phyloP scores from a whole-genome alignment of 2,888 invertebrate genomes.

The Xestia rhomboidea region DNA sequence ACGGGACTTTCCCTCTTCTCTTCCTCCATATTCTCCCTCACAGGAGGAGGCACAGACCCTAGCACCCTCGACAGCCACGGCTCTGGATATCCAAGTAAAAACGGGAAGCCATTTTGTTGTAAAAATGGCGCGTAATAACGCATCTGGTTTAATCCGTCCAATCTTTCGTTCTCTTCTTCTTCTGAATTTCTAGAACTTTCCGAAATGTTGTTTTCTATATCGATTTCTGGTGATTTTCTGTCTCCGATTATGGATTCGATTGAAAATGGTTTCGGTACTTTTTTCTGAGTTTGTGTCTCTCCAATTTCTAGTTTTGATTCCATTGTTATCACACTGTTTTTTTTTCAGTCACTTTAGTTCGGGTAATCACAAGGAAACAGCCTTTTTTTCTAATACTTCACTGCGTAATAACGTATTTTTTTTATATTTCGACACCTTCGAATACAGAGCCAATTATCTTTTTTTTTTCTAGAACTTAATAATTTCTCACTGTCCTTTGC shows the following conservation, averaged over 20 bases:
- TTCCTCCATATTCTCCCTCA: slow-evolving; percentile 77
- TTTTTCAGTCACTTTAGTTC: slow-evolving; percentile 51
- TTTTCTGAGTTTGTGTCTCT: slow-evolving; percentile 82
- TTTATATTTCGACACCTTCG: slow-evolving; percentile 20
- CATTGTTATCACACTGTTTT: slow-evolving; percentile 68
- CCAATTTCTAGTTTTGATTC: slow-evolving; percentile 78
- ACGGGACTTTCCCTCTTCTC: slow-evolving; percentile 87
- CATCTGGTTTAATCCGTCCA: slow-evolving; percentile 85
- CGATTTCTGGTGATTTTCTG: slow-evolving; percentile 87
- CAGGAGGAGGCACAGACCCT: slow-evolving; percentile 73
- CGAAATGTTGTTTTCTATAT: slow-evolving; percentile 85
- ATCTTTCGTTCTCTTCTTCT: slow-evolving; percentile 82
- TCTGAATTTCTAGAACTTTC: slow-evolving; percentile 86
- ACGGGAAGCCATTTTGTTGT: slow-evolving; percentile 88
- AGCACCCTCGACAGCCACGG: slow-evolving; percentile 86
- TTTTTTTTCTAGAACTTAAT: background rate
- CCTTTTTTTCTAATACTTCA: slow-evolving; percentile 12
- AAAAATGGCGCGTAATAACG: slow-evolving; percentile 87
- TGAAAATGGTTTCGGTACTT: slow-evolving; percentile 91
- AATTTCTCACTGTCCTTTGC: background rate
- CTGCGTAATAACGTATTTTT: slow-evolving; percentile 10
- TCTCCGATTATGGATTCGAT: slow-evolving; percentile 91
- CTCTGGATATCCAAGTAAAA: slow-evolving; percentile 86
- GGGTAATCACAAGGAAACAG: slow-evolving; percentile 46
- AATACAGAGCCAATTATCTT: background rate